Percentiles rank a stretch among this genome's conserved stretches.
These are phyloP conservation scores for Halictus ligatus DNA, from an alignment of 2,888 invertebrate species.

Conservation along the genomic window DNA sequence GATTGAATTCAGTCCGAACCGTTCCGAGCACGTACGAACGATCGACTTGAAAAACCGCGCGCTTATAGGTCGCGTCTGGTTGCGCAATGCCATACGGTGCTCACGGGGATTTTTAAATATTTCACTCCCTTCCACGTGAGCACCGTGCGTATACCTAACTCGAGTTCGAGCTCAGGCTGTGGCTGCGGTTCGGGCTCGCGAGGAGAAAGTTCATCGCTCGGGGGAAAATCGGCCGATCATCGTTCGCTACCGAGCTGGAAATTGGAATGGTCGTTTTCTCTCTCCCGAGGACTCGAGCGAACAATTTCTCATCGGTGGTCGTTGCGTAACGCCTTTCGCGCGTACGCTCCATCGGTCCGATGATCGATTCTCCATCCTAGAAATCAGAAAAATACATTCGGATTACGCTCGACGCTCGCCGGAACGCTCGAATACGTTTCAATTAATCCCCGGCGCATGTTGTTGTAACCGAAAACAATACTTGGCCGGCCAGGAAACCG, in stretches of 20 bases:
- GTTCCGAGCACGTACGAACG: background rate
- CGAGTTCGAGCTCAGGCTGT: slow-evolving; percentile 9
- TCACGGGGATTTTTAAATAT: slow-evolving; percentile 64
- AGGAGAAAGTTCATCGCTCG: slow-evolving; percentile 69
- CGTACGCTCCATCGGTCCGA: background rate
- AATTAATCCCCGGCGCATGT: slow-evolving; percentile 21
- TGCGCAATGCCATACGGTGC: slow-evolving; percentile 55
- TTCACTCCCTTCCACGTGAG: slow-evolving; percentile 40
- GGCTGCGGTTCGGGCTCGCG: slow-evolving; percentile 14
- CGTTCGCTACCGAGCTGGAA: slow-evolving; percentile 51
- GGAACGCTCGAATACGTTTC: slow-evolving; percentile 15
- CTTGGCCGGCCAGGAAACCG: slow-evolving; percentile 18
- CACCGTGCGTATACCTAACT: background rate
- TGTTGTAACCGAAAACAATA: slow-evolving; percentile 29
- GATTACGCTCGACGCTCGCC: background rate
- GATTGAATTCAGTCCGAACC: background rate
- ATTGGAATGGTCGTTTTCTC: slow-evolving; percentile 28
- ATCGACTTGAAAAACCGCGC: slow-evolving; percentile 40
- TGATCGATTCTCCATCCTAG: background rate
- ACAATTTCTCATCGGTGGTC: background rate
- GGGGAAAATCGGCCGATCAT: slow-evolving; percentile 60
- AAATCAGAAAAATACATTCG: background rate
- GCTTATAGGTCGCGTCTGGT: slow-evolving; percentile 45
- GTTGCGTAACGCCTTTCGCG: background rate
- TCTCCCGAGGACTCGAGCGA: background rate